These are phyloP conservation scores for Brevipalpus yothersi DNA, from an alignment of 1,140 invertebrate genomes.

Conservation along the genomic window DNA sequence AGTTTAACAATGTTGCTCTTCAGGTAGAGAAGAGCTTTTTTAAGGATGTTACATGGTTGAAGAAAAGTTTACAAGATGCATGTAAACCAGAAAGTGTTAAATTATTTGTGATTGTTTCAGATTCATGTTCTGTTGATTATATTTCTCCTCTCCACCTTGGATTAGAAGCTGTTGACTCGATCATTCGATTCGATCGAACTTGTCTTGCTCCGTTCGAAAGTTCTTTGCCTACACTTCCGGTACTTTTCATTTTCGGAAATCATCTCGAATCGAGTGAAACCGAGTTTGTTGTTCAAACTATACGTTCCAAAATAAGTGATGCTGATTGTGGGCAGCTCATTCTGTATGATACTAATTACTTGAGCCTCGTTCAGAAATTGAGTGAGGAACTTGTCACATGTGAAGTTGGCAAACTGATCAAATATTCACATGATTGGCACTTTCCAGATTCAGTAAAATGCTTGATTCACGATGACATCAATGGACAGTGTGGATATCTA, in stretches of 20 bases:
- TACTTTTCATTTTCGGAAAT: neutral
- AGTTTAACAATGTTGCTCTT: neutral
- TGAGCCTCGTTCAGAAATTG: neutral
- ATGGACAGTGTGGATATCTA: neutral
- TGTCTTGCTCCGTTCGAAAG: neutral
- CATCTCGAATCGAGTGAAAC: neutral
- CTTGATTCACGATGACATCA: neutral
- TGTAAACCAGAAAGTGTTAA: neutral
- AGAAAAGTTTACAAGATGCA: neutral
- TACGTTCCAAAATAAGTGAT: neutral
- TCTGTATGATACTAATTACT: neutral
- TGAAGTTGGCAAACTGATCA: neutral
- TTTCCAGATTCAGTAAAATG: neutral
- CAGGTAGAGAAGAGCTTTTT: neutral
- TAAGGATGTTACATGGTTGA: neutral
- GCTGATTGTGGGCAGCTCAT: neutral
- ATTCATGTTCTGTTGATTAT: neutral
- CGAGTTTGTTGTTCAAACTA: neutral
- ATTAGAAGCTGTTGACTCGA: neutral
- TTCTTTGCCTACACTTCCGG: neutral
- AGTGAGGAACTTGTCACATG: neutral
- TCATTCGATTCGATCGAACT: neutral
- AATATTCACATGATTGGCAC: neutral
- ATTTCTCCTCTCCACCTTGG: neutral
- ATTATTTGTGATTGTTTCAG: neutral